Conservation (phyloP, 2,113 vertebrate genomes). For the Colistium nudipinnis region DNA sequence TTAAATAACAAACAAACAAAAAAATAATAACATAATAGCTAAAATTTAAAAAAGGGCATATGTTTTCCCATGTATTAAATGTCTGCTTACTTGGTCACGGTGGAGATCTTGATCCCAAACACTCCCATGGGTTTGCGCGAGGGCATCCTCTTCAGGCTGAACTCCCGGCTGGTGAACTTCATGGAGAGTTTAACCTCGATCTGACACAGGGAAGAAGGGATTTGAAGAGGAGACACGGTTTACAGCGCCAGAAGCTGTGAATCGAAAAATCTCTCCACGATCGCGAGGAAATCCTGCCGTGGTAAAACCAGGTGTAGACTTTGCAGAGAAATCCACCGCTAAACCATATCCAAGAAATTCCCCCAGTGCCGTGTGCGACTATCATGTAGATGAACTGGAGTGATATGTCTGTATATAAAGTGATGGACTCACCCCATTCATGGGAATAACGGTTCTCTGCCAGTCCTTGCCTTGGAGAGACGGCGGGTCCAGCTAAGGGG, state of each 20-base stretch:
- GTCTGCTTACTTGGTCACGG: constrained; percentile 94
- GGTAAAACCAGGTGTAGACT: constrained; percentile 30
- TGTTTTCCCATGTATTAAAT: too few species aligned
- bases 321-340: constrained; percentile 2
- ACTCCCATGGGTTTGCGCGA: constrained; percentile 94
- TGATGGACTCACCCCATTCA: constrained; percentile 90
- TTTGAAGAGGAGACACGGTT: constrained; percentile 6
- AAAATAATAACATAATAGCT: too few species aligned
- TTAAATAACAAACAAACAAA: too few species aligned
- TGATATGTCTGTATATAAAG: not conserved
- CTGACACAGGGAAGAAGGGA: constrained; percentile 70
- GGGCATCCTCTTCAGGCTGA: constrained; percentile 94
- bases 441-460: constrained; percentile 94
- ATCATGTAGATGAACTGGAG: not conserved
- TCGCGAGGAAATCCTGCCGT: constrained; percentile 25
- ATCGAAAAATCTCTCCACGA: constrained; percentile 5
- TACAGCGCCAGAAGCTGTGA: not conserved
- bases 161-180: constrained; percentile 97
- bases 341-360: not conserved
- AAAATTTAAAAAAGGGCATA: too few species aligned
- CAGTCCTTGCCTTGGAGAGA: constrained; percentile 94
- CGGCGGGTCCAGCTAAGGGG: constrained; percentile 90
- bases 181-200: constrained; percentile 95
- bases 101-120: constrained; percentile 94
- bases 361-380: not conserved